Conservation (phyloP, 1,140 invertebrate genomes). For the Solenopsis invicta region DNA sequence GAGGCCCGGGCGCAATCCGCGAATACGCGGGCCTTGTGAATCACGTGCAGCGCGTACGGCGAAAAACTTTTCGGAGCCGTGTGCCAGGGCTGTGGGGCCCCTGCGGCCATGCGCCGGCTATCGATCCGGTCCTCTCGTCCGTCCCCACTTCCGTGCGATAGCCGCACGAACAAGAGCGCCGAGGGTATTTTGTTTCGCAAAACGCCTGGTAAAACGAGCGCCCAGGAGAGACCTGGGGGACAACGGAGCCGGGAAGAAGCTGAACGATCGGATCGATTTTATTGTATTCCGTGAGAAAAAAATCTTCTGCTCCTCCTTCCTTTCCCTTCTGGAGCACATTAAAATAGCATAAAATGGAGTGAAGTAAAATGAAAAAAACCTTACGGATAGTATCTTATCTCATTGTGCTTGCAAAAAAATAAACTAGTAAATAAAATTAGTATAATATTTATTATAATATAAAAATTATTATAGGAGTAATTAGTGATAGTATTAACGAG, state of each 20-base stretch:
- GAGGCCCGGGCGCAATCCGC: conserved; percentile 8
- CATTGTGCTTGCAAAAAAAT: neutral
- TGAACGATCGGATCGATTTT: conserved; percentile 18
- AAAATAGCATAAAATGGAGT: neutral
- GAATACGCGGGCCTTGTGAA: conserved; percentile 23
- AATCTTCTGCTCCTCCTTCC: neutral
- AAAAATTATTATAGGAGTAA: neutral
- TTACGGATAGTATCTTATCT: neutral
- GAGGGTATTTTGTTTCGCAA: conserved; percentile 79
- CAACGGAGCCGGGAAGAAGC: conserved; percentile 13
- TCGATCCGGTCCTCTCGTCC: conserved; percentile 74
- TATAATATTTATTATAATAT: neutral
- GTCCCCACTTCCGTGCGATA: conserved; percentile 55
- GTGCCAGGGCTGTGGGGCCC: conserved; percentile 68
- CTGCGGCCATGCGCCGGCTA: conserved; percentile 81
- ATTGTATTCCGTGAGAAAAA: conserved; percentile 3
- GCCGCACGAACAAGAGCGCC: conserved; percentile 70
- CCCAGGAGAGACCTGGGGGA: neutral
- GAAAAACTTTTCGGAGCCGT: conserved; percentile 76
- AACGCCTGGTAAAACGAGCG: conserved; percentile 75
- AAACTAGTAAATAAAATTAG: neutral
- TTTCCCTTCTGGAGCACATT: neutral
- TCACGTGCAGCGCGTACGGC: conserved; percentile 71
- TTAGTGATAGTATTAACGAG: neutral
- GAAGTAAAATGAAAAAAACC: neutral